phyloP scores from a whole-genome alignment of 1,140 invertebrate genomes.

The Trialeurodes vaporariorum region DNA sequence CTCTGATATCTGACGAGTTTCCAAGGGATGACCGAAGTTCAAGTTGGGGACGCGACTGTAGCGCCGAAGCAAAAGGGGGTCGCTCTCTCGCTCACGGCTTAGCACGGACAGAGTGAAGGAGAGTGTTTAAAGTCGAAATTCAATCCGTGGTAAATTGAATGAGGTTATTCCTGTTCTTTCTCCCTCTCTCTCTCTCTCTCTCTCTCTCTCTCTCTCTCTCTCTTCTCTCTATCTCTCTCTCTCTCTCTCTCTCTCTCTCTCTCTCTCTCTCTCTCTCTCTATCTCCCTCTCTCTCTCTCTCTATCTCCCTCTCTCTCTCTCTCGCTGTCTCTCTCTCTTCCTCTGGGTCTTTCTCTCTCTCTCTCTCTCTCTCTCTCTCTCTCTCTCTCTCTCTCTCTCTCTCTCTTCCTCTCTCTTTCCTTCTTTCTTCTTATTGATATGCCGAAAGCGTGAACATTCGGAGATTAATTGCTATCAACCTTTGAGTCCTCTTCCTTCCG shows the following conservation, averaged over 20 bases:
- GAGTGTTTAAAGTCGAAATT: background rate
- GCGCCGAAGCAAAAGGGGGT: no score
- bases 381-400: background rate
- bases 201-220: background rate
- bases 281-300: background rate
- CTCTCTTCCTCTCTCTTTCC: background rate
- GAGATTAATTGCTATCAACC: no score
- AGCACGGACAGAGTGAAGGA: background rate
- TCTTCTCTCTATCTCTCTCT: background rate
- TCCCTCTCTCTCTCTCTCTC: background rate
- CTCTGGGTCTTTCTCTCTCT: background rate
- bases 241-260: background rate
- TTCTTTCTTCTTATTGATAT: background rate
- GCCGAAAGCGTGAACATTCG: no score
- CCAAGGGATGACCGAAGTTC: no score
- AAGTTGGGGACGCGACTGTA: no score
- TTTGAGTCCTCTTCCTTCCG: no score
- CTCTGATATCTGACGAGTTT: no score
- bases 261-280: background rate
- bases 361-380: background rate
- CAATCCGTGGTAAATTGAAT: background rate
- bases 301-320: background rate
- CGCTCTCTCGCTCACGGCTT: no score
- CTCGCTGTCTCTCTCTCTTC: background rate
- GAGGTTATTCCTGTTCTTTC: background rate